Percentiles rank a stretch among this genome's conserved stretches.
Conservation (phyloP, 2,797 vertebrate genomes). For the Coendou prehensilis region DNA sequence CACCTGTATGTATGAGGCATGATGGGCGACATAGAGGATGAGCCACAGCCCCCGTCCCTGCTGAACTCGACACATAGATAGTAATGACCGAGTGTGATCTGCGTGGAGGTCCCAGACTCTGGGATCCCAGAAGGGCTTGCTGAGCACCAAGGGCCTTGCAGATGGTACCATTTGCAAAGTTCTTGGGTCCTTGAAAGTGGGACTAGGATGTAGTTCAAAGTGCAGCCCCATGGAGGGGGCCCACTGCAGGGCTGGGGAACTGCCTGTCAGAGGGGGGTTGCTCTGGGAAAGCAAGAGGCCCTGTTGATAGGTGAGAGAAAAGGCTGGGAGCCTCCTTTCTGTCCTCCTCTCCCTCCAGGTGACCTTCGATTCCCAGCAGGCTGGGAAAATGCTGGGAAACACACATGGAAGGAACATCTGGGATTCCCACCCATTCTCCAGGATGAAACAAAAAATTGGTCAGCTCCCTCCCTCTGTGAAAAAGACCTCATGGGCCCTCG, state of each 20-base stretch:
- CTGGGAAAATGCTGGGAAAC: neutral
- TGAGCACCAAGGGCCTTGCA: neutral
- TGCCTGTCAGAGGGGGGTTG: neutral
- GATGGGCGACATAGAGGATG: neutral
- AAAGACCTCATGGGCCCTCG: neutral
- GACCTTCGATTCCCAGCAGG: neutral
- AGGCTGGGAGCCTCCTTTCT: neutral
- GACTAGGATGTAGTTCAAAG: neutral
- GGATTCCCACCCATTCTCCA: neutral
- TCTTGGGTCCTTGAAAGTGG: neutral
- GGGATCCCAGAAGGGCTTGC: neutral
- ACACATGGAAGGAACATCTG: neutral
- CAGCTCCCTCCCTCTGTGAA: neutral
- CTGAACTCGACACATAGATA: neutral
- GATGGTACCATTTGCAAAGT: neutral
- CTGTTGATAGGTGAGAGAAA: neutral
- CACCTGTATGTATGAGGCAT: accelerated
- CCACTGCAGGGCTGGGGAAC: neutral
- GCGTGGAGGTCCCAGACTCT: neutral
- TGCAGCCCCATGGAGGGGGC: neutral
- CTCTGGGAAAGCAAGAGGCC: neutral
- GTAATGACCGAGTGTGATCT: neutral
- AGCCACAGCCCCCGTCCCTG: neutral
- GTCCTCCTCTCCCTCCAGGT: neutral
- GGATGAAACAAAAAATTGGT: neutral